phyloP scores from a whole-genome alignment of 2,797 vertebrate species.

The Onychomys torridus region DNA sequence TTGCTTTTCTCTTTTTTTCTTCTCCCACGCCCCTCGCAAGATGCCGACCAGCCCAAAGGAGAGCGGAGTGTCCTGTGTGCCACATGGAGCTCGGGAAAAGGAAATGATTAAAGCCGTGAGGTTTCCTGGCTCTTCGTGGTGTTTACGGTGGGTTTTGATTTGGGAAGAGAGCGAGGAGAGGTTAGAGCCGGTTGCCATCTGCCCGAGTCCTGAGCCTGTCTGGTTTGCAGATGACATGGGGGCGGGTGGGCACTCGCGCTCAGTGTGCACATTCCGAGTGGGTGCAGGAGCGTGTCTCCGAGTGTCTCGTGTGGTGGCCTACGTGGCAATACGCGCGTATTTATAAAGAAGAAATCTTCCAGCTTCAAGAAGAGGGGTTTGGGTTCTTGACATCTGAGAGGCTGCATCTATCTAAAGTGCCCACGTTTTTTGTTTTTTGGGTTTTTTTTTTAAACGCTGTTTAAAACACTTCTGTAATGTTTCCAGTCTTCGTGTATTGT shows the following conservation, averaged over 20 bases:
- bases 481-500: constrained; percentile 56
- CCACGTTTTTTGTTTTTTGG: not conserved
- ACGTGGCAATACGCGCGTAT: not conserved
- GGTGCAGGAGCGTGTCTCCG: not conserved
- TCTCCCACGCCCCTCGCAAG: constrained; percentile 1
- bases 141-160: constrained; percentile 74
- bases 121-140: constrained; percentile 65
- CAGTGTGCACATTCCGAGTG: not conserved
- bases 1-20: not conserved
- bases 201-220: constrained; percentile 27
- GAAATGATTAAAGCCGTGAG: constrained; percentile 72
- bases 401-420: not conserved
- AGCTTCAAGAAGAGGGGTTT: not conserved
- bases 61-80: constrained; percentile 61
- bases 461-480: constrained; percentile 7
- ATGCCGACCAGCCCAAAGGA: constrained; percentile 23
- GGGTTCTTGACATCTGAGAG: not conserved
- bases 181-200: constrained; percentile 53
- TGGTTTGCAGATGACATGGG: constrained; percentile 58
- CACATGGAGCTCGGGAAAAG: constrained; percentile 65
- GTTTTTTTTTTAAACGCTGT: not conserved
- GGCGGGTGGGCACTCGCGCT: not conserved
- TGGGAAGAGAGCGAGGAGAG: constrained; percentile 30
- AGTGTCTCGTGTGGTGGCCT: not conserved
- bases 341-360: not conserved